phyloP scores from a whole-genome alignment of 2,113 vertebrate genomes.

The Pangasianodon gigas region DNA sequence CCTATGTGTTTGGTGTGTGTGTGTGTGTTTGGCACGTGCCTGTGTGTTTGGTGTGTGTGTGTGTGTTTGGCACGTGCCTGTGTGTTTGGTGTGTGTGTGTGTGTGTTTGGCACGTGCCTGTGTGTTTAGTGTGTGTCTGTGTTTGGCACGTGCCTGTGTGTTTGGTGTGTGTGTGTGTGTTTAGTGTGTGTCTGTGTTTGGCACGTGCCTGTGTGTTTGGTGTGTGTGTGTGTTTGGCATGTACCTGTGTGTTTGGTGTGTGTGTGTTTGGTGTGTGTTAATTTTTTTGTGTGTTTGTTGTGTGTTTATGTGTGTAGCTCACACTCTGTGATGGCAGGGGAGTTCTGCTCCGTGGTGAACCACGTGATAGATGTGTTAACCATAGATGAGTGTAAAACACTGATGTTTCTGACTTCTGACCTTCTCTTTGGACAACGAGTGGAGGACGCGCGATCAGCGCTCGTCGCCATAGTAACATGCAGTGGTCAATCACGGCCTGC shows the following conservation, averaged over 20 bases:
- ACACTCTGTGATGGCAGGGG: conserved; percentile 42
- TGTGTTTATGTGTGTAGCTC: not conserved
- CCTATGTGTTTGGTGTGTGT: no score
- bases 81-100: no score
- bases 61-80: no score
- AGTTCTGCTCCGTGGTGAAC: conserved; percentile 27
- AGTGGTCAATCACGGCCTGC: not conserved
- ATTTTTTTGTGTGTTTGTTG: not conserved
- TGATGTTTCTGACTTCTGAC: conserved; percentile 46
- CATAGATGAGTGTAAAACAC: conserved; percentile 31
- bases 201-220: no score
- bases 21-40: not conserved
- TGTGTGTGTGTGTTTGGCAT: no score
- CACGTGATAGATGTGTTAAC: conserved; percentile 22
- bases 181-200: no score
- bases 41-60: not conserved
- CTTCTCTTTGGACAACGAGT: conserved; percentile 1
- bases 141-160: not conserved
- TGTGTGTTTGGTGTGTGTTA: not conserved
- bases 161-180: no score
- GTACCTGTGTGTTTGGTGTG: no score
- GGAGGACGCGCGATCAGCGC: conserved; percentile 40
- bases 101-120: no score
- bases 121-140: not conserved
- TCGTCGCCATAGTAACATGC: conserved; percentile 14